Percentiles rank a stretch among this genome's conserved stretches.
phyloP scores from a whole-genome alignment of 2,888 invertebrate species.

The Platycheirus albimanus region DNA sequence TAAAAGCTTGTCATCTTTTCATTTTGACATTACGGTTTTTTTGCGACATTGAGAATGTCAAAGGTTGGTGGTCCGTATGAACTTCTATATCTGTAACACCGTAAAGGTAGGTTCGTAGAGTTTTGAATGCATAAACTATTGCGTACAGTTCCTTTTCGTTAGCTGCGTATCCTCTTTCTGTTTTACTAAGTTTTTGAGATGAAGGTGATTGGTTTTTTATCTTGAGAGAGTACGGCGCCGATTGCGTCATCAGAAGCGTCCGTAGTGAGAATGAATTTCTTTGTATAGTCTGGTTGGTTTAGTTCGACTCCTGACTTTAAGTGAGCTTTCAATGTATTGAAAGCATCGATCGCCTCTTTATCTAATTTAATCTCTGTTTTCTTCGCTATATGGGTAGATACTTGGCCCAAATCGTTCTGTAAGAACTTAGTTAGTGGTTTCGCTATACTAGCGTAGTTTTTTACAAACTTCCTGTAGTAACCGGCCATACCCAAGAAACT shows the following conservation, averaged over 20 bases:
- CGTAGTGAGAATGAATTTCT: constrained; percentile 73
- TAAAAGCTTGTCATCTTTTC: constrained; percentile 59
- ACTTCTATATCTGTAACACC: background rate
- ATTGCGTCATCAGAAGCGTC: constrained; percentile 77
- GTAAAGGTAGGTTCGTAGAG: constrained; percentile 8
- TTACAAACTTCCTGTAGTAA: background rate
- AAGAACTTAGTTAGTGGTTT: constrained; percentile 1
- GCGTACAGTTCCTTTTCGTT: constrained; percentile 20
- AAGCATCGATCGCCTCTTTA: background rate
- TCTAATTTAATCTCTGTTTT: constrained; percentile 9
- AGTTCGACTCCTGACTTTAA: background rate
- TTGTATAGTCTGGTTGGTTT: constrained; percentile 17
- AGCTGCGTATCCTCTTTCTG: background rate
- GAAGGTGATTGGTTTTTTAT: background rate
- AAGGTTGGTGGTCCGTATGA: constrained; percentile 69
- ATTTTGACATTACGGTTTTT: constrained; percentile 62
- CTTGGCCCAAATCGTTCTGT: constrained; percentile 1
- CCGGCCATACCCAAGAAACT: background rate
- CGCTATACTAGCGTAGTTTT: constrained; percentile 15
- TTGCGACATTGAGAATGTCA: constrained; percentile 60
- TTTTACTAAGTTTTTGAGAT: background rate
- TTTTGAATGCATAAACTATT: constrained; percentile 10
- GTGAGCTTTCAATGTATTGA: constrained; percentile 1
- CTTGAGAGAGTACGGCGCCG: constrained; percentile 77
- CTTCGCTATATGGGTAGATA: constrained; percentile 22